Percentiles rank a stretch among this genome's conserved stretches.
Conservation (phyloP, 2,797 vertebrate species). For the Erpetoichthys calabaricus region DNA sequence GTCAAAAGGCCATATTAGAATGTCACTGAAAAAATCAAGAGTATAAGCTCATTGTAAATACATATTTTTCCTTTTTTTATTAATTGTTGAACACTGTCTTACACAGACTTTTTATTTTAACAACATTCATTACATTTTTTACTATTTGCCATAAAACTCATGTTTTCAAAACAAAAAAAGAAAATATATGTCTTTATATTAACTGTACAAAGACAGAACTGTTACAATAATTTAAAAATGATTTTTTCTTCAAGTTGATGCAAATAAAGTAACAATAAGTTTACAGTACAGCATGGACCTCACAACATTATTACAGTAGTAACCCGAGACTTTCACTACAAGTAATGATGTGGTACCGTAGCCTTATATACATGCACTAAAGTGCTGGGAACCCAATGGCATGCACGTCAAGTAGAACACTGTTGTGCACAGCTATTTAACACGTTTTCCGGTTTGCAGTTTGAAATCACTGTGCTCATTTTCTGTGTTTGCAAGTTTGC, state of each 20-base stretch:
- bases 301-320: conserved; percentile 45
- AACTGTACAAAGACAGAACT: conserved; percentile 64
- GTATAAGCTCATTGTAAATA: conserved; percentile 42
- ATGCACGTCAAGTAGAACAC: conserved; percentile 62
- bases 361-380: conserved; percentile 82
- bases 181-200: conserved; percentile 43
- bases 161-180: conserved; percentile 48
- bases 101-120: conserved; percentile 49
- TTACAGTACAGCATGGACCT: conserved; percentile 50
- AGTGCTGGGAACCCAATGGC: conserved; percentile 76
- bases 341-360: conserved; percentile 49
- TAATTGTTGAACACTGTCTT: conserved; percentile 50
- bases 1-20: no score
- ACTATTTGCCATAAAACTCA: conserved; percentile 47
- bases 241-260: conserved; percentile 45
- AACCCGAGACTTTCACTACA: conserved; percentile 38
- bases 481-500: conserved; percentile 16
- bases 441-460: no score
- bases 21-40: no score
- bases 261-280: conserved; percentile 64
- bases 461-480: conserved; percentile 5
- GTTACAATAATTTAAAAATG: conserved; percentile 73
- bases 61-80: conserved; percentile 51
- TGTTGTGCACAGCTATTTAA: conserved; percentile 53
- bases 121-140: conserved; percentile 60